Evolutionary conservation across 2,113 vertebrate species (phyloP), one percentile per base, ranked within the genome.

Genomic region (Pelobates fuscus): DNA sequence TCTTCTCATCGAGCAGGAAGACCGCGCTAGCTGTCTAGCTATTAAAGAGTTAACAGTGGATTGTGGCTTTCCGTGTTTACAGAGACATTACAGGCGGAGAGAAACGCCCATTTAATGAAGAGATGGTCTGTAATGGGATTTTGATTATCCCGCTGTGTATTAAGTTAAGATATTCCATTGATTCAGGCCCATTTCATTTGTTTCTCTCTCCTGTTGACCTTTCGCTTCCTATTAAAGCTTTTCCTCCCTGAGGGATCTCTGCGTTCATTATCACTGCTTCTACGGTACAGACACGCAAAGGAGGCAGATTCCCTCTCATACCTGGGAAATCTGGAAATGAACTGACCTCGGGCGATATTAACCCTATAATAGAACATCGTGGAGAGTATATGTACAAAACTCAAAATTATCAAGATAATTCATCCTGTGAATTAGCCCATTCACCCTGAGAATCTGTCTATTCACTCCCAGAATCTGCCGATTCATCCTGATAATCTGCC

Each of bases 151-250:
- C 70, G 8, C 70, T 64, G 70, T 26, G 70, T 25, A 54, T 73
- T 71, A 60, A 70, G 67, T 70, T 30, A 62, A 64, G 70, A 73
- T 52, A 73, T 73, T 73, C 70, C 70, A 55, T 63, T 64, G 70
- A 64, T 64, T 73, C 46, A n/a, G 14, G 29, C 59, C 60, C 23
- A 26, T 73, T 73, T 73, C 70, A 73, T 73, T 73, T 64, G 59
- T 73, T 73, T 64, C 70, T 64, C 46, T 73, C 70, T 73, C 59
- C 60, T 54, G 27, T 64, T 73, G 70, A 73, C 70, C 70, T 73
- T 73, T 73, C 70, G 54, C 70, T 30, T 73, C 60, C 46, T 73
- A 64, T 73, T 73, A 73, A 64, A 59, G 70, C 46, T 55, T 27
- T 21, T 20, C n/a, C 17, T 32, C 60, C 70, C 46, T 26, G 29